Evolutionary conservation across 2,888 invertebrate genomes (phyloP).

Genomic region (Cephalotes varians): DNA sequence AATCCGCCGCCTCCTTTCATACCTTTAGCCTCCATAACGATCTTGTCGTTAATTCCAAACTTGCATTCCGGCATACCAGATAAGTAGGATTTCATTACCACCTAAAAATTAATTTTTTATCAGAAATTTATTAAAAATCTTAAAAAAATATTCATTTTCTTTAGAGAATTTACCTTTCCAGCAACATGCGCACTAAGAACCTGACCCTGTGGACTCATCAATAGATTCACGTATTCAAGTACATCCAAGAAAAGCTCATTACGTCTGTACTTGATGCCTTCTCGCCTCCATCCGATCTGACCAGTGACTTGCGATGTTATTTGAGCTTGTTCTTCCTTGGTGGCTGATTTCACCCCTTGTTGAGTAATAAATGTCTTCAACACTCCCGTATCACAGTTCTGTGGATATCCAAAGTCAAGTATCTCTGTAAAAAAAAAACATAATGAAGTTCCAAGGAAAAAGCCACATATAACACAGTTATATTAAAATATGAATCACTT

Average conservation of each 20-base stretch:
- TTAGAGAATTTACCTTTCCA: constrained; percentile 89
- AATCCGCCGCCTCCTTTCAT: constrained; percentile 88
- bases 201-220: constrained; percentile 99
- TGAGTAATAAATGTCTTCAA: constrained; percentile 99
- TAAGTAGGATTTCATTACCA: constrained; percentile 99
- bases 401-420: constrained; percentile 99
- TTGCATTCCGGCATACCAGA: constrained; percentile 99
- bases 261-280: constrained; percentile 99
- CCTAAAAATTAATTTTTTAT: constrained; percentile 83
- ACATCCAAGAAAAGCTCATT: constrained; percentile 99
- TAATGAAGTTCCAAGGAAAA: background rate
- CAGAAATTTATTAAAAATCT: background rate
- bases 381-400: constrained; percentile 99
- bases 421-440: constrained; percentile 90
- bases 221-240: constrained; percentile 98
- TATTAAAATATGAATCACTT: background rate
- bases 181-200: constrained; percentile 99
- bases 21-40: constrained; percentile 98
- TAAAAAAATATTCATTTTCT: background rate
- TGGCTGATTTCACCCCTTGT: constrained; percentile 99
- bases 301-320: constrained; percentile 99
- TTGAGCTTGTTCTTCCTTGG: constrained; percentile 99
- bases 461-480: background rate
- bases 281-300: constrained; percentile 99
- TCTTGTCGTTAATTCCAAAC: constrained; percentile 99